Evolutionary conservation across 2,113 vertebrate species (phyloP).

Genomic region (Nettapus auritus): DNA sequence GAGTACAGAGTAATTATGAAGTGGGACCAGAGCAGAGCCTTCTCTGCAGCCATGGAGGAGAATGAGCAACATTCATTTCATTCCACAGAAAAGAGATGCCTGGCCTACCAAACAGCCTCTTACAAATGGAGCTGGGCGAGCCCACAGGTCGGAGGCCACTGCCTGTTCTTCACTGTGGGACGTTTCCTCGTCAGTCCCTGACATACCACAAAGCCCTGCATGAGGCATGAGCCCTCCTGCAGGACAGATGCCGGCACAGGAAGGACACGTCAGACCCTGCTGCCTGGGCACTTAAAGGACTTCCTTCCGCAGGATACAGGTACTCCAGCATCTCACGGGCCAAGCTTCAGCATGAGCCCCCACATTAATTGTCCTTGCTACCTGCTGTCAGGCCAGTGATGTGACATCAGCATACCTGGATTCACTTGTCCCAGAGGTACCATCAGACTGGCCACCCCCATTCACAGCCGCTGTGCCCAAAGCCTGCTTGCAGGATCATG

Average conservation of each 20-base stretch:
- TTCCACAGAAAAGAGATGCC: neutral
- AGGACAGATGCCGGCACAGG: neutral
- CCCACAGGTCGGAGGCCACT: neutral
- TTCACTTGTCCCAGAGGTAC: neutral
- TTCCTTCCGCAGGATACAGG: neutral
- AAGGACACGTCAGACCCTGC: neutral
- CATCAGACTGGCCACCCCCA: neutral
- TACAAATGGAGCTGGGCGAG: neutral
- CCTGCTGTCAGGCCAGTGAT: rapidly evolving
- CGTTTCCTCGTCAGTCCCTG: rapidly evolving
- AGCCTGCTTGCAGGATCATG: neutral
- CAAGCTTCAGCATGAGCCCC: rapidly evolving
- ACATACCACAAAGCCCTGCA: neutral
- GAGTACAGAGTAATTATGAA: neutral
- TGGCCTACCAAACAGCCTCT: neutral
- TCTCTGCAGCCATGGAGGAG: neutral
- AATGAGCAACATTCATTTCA: neutral
- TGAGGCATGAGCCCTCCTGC: neutral
- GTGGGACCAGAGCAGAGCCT: neutral
- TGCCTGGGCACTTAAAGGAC: neutral
- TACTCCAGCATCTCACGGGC: neutral
- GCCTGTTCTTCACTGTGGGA: no score
- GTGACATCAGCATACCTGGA: rapidly evolving
- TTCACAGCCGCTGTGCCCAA: neutral
- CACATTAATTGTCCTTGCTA: neutral